Evolutionary conservation across 1,140 invertebrate species (phyloP), one percentile per base, ranked within the genome.

Genomic region (Epicauta chinensis): DNA sequence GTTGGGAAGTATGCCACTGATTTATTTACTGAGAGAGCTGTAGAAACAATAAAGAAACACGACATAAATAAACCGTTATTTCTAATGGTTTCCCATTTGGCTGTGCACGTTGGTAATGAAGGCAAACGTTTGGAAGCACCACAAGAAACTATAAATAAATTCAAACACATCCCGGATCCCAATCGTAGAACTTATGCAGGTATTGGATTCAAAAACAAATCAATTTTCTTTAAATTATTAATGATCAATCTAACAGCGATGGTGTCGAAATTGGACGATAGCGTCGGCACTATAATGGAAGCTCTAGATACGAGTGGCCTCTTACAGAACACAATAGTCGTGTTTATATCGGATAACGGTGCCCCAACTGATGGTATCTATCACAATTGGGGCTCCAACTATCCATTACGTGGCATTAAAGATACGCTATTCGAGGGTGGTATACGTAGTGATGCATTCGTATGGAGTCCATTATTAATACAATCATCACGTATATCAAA

Each of bases 301-400:
- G 75, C 80, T 2, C 67, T 90, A 17, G 65, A 77, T 3, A 64
- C 75, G 2, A 74, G 71, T 51, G 72, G 75, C 13, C 80, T 86
- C 72, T 60, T 86, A 3, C 55, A 78, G 2, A 82, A 89, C 64
- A 79, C 82, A 5, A 79, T 91, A 11, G 77, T 91, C 5, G 63
- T 88, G 2, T 89, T 90, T 59, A 75, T 83, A 31, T 77, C 79
- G 2, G 88, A 91, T 57, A 83, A 83, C 59, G 82, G 81, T 1
- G 78, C 79, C 1, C 68, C 73, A 0, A 61, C 76, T 2, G 52
- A 67, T 14, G 74, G 72, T 23, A 23, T 56, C 3, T 68, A 60
- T 32, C 63, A 63, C 11, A 86, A 84, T 65, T 76, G 75, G 65
- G 83, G 81, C 9, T 83, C 79, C 5, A 86, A 86, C 67, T 83